Conservation (phyloP, 2,113 vertebrate genomes). For the rabbit (Oryctolagus cuniculus) region DNA sequence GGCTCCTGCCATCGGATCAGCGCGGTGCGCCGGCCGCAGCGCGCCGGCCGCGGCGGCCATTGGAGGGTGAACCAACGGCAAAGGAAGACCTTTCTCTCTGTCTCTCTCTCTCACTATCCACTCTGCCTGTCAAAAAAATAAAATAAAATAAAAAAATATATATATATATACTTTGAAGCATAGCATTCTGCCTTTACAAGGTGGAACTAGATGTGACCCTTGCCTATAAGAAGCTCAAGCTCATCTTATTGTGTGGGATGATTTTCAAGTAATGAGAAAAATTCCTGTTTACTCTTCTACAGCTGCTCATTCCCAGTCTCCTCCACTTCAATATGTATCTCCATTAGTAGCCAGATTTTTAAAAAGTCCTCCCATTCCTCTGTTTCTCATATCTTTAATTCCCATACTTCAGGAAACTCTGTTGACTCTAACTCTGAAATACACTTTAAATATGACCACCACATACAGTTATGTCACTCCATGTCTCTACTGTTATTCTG, state of each 20-base stretch:
- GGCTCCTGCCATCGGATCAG: too few relatives aligned
- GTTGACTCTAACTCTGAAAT: neutral
- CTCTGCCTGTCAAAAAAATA: too few relatives aligned
- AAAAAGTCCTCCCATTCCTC: neutral
- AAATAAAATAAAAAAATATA: too few relatives aligned
- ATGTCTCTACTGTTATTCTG: neutral
- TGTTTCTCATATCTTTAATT: neutral
- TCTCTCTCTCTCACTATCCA: too few relatives aligned
- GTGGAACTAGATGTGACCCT: neutral
- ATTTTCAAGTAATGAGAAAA: neutral
- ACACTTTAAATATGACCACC: neutral
- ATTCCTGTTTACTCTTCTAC: neutral
- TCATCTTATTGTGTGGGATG: neutral
- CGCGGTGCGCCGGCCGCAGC: too few relatives aligned
- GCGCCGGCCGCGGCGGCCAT: too few relatives aligned
- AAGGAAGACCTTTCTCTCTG: too few relatives aligned
- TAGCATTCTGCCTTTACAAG: neutral
- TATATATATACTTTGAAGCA: neutral
- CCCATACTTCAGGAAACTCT: neutral
- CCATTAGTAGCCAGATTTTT: neutral
- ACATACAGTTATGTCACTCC: neutral
- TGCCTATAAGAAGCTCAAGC: neutral
- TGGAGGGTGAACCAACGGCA: too few relatives aligned
- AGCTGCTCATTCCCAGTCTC: neutral
- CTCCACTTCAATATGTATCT: neutral